phyloP scores from a whole-genome alignment of 2,797 vertebrate genomes.

The Meriones psammophilus region DNA sequence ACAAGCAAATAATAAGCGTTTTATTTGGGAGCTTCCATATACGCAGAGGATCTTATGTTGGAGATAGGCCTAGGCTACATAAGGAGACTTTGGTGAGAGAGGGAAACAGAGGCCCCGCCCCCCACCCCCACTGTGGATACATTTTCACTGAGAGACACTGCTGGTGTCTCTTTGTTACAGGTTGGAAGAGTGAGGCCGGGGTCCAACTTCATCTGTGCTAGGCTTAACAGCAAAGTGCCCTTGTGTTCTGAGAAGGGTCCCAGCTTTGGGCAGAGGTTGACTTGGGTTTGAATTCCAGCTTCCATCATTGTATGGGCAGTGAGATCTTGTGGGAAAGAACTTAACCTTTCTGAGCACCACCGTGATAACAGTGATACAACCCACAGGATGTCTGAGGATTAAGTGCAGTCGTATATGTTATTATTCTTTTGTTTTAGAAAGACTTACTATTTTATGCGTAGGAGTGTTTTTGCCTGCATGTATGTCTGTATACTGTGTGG shows the following conservation, averaged over 20 bases:
- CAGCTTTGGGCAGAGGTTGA: slow-evolving; percentile 38
- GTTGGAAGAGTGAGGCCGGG: slow-evolving; percentile 21
- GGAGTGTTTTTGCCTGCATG: background rate
- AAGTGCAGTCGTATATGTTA: slow-evolving; percentile 5
- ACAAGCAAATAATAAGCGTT: background rate
- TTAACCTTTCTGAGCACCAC: slow-evolving; percentile 36
- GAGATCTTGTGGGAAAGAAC: slow-evolving; percentile 33
- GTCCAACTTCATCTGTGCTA: background rate
- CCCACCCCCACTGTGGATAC: background rate
- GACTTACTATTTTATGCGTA: background rate
- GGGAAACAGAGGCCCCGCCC: background rate
- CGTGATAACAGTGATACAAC: background rate
- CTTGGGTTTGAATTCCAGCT: background rate
- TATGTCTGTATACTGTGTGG: background rate
- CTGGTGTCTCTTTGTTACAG: slow-evolving; percentile 23
- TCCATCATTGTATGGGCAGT: slow-evolving; percentile 3
- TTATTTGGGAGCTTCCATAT: background rate
- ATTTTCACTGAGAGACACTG: slow-evolving; percentile 45
- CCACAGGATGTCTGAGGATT: background rate
- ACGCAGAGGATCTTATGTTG: background rate
- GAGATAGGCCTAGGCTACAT: background rate
- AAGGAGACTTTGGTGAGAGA: background rate
- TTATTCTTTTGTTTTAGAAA: background rate
- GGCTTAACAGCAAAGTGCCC: background rate
- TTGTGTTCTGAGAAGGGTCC: background rate